Base-by-base conservation (phyloP, 2,888 invertebrate genomes). In the Xestobium rufovillosum region DNA sequence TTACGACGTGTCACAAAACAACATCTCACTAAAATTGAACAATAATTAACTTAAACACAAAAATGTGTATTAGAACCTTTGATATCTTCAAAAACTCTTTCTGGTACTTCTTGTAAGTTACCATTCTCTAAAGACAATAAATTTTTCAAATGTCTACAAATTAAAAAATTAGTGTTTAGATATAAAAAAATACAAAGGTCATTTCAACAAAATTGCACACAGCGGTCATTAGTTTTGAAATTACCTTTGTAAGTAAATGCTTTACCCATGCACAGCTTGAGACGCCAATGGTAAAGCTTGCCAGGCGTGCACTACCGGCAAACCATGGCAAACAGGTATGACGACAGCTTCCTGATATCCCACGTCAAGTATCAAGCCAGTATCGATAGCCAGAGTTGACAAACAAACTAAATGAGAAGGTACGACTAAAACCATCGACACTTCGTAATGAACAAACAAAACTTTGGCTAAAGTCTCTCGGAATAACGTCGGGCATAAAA, bases 371-470 rank as follows among this genome's bases (percentile, higher is more conserved):
- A 97, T 86, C 2, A 97, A 70, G 12, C 80, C 88, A 2, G 85
- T 84, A 34, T 79, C 76, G 8, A 83, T 70, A 33, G 89, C 95
- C 45, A 95, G 73, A 1, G 91, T 83, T 33, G 88, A 76, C 11
- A 92, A 73, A 14, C 85, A 75, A 39, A 90, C 80, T 31, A 96
- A 72, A 61, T 94, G 90, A 8, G 80, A 78, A 31, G 96, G 90
- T 16, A 90, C 78, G 69, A 89, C 50, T 19, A 63, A 48, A 38
- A 65, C 39, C 53, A 63, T 50, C 56, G 63, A 68, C 60, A 89
- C 88, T 75, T 95, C 94, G 68, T 86, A 96, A 61, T 95, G 94
- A 37, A 77, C 73, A 60, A 90, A 95, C n/a, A 96, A 43, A 4
- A 61, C 61, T 62, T 84, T 85, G 0, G 94, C 94, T 6, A 97